phyloP scores from a whole-genome alignment of 2,797 vertebrate genomes.

The Propithecus deckenii region DNA sequence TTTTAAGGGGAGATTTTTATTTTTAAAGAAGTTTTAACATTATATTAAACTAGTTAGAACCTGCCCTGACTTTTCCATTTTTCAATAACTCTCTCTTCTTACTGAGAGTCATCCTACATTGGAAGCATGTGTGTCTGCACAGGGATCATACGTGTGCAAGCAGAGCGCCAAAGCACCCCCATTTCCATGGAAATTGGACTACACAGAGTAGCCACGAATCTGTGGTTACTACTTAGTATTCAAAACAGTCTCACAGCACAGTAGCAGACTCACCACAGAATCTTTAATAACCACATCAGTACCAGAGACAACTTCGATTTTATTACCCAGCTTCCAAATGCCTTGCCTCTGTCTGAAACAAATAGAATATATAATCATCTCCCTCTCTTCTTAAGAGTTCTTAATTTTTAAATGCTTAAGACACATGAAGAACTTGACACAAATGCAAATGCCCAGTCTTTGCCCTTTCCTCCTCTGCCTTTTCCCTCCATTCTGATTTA shows the following conservation, averaged over 20 bases:
- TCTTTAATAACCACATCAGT: conserved; percentile 44
- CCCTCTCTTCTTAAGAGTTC: neutral
- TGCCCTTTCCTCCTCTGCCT: neutral
- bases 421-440: neutral
- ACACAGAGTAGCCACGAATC: neutral
- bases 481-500: neutral
- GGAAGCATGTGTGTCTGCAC: conserved; percentile 61
- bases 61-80: conserved; percentile 41
- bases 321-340: conserved; percentile 53
- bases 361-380: conserved; percentile 40
- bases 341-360: conserved; percentile 17
- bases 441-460: neutral
- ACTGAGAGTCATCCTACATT: conserved; percentile 34
- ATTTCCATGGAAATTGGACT: conserved; percentile 37
- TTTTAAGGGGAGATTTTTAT: neutral
- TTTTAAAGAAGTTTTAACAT: conserved; percentile 52
- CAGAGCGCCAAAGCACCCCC: neutral
- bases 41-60: conserved; percentile 33
- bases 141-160: neutral
- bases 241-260: conserved; percentile 38
- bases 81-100: conserved; percentile 52
- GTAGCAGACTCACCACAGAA: conserved; percentile 49
- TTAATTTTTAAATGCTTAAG: neutral
- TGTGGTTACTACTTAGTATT: conserved; percentile 64
- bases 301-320: conserved; percentile 48